Evolutionary conservation across 2,797 vertebrate species (phyloP), one percentile per base, ranked within the genome.

Genomic region (Sebastiscus albofasciatus): DNA sequence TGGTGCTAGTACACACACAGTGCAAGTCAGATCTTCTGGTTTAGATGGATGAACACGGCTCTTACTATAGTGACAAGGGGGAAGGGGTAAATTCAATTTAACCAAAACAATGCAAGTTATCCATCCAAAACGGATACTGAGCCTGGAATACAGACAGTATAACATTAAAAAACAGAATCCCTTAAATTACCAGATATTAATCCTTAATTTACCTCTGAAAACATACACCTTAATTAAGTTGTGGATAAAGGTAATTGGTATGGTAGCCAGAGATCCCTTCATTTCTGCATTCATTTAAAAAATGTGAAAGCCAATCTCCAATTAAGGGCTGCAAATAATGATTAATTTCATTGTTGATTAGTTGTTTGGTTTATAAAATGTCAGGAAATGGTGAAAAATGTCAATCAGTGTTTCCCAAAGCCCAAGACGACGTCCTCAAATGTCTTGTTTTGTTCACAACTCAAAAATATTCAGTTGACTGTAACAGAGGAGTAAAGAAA

Each of bases 11-110:
- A n/a, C 42, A 66, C 18, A 18, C 42, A 49, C 64, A 55, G 31
- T 65, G 65, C 18, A 60, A 54, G n/a, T 42, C 54, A 67, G 18
- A 73, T 39, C 49, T 20, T 36, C 42, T 46, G 60, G 61, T 81
- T 86, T 58, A 74, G 27, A 62, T 31, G 56, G 42, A 71, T 70
- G 42, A 34, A 72, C 13, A 22, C 59, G 5, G 31, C 36, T 72
- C 9, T 49, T 22, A 18, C 49, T 29, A 8, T 24, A 69, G 65
- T 42, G 29, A 62, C 84, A 52, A 33, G n/a, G 20, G 20, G 18
- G 80, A 52, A 22, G n/a, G 20, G 6, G 18, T 8, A 46, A 27
- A 67, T 55, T 14, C 8, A 2, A 46, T 67, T 55, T 29, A 36
- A 59, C 7, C 27, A 24, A 26, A 73, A 65, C 7, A 71, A 29